phyloP scores from a whole-genome alignment of 2,797 vertebrate species.

The Apogon talboti region DNA sequence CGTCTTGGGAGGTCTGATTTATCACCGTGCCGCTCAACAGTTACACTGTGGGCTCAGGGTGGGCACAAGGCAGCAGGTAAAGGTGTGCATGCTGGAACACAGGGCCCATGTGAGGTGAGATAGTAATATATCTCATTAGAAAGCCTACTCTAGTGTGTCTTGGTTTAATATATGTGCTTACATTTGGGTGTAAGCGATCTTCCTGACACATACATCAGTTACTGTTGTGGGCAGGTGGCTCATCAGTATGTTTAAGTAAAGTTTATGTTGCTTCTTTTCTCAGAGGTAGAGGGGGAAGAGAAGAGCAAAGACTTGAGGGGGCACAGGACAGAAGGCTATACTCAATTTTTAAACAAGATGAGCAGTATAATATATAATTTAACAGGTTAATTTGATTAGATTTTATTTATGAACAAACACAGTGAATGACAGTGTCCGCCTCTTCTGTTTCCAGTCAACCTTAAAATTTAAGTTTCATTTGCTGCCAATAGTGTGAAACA shows the following conservation, averaged over 20 bases:
- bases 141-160: slow-evolving; percentile 11
- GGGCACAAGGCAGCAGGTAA: slow-evolving; percentile 40
- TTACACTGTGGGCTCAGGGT: slow-evolving; percentile 37
- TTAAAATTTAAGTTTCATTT: neutral
- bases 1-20: slow-evolving; percentile 62
- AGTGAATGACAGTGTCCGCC: neutral
- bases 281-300: neutral
- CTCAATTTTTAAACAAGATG: neutral
- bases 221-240: neutral
- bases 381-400: neutral
- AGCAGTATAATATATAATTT: neutral
- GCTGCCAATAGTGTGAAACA: neutral
- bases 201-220: neutral
- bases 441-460: neutral
- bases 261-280: neutral
- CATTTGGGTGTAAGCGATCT: neutral
- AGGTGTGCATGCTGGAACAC: slow-evolving; percentile 32
- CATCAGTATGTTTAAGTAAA: neutral
- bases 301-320: neutral
- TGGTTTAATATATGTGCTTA: slow-evolving; percentile 7
- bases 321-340: neutral
- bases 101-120: slow-evolving; percentile 14
- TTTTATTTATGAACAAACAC: neutral
- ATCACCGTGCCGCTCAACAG: slow-evolving; percentile 49
- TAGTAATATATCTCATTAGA: slow-evolving; percentile 28